Evolutionary conservation across 2,113 vertebrate genomes (phyloP), one percentile per base, ranked within the genome.

Genomic region (Neogale vison): DNA sequence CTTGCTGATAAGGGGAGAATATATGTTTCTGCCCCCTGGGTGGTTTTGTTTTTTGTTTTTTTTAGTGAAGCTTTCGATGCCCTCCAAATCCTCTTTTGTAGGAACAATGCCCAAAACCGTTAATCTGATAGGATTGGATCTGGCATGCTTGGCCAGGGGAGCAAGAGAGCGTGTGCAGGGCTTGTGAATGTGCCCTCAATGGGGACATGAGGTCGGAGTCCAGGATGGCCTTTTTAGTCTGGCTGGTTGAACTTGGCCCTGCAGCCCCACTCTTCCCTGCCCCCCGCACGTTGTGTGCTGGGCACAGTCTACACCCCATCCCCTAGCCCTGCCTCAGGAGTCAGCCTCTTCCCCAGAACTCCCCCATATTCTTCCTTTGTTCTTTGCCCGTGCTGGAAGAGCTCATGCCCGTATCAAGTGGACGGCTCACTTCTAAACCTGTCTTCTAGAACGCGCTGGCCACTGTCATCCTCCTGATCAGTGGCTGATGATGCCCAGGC

Each of bases 31-130:
- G 82, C 93, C 67, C 67, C 12, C 3, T 1, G 84, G 90, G 9
- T 24, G 14, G 2, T 29, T 34, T 82, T 14, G 24, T 31, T 65
- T 14, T 31, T 31, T 15, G 55, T 31, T 34, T 65, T 65, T 65
- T 82, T 50, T 34, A n/a, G 31, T 61, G 67, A 86, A 65, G 83
- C 86, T 36, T 89, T 63, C 18, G 67, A 29, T 93, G 71, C 67
- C 65, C 52, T 85, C 29, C 63, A 63, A 93, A 87, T 57, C 90
- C 87, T 67, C 72, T 94, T 94, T n/a, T 83, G 45, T 31, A 24
- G 92, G 81, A 91, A 74, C 45, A 2, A 4, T 55, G 92, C 59
- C 86, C 23, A 2, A 72, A 71, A 7, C 65, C 6, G 7, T 45
- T 65, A 8, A 47, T 74, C 79, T 77, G 52, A 45, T 26, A 36